Percentiles rank a stretch among this genome's conserved stretches.
Evolutionary conservation across 2,113 vertebrate species (phyloP).

Genomic region (Tachycineta bicolor): DNA sequence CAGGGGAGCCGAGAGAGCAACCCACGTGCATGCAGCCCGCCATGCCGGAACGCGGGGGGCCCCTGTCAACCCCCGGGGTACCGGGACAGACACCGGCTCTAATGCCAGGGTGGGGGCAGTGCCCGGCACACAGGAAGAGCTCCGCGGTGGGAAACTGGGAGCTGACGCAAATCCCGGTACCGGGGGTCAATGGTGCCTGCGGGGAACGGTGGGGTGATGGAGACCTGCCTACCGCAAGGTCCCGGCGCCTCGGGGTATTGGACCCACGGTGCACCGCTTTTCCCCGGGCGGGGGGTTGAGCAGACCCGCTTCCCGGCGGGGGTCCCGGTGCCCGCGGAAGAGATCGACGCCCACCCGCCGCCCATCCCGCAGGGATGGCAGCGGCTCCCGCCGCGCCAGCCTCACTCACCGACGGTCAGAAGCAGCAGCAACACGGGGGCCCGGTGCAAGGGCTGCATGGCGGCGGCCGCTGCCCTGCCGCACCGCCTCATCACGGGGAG

Average conservation of each 20-base stretch:
- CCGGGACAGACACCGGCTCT: no score
- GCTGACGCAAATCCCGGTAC: no score
- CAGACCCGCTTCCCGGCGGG: background rate
- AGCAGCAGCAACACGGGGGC: background rate
- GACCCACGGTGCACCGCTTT: fast-evolving
- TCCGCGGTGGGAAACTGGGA: background rate
- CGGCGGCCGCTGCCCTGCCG: constrained; percentile 27
- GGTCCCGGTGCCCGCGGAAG: background rate
- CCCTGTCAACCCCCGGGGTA: background rate
- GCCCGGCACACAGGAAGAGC: background rate
- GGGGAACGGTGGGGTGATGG: background rate
- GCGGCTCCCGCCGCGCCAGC: background rate
- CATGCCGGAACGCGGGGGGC: background rate
- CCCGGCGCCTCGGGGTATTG: background rate
- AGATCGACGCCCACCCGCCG: background rate
- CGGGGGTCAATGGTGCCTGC: background rate
- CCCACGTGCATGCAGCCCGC: background rate
- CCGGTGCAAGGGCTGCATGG: constrained; percentile 31
- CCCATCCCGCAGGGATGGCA: background rate
- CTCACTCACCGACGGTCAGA: constrained; percentile 11
- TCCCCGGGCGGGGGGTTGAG: background rate
- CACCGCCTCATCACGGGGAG: constrained; percentile 40
- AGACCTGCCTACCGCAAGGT: background rate
- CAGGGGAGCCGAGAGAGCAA: background rate
- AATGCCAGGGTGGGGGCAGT: background rate